Conservation (phyloP, 1,140 invertebrate species). For the Nasonia vitripennis region DNA sequence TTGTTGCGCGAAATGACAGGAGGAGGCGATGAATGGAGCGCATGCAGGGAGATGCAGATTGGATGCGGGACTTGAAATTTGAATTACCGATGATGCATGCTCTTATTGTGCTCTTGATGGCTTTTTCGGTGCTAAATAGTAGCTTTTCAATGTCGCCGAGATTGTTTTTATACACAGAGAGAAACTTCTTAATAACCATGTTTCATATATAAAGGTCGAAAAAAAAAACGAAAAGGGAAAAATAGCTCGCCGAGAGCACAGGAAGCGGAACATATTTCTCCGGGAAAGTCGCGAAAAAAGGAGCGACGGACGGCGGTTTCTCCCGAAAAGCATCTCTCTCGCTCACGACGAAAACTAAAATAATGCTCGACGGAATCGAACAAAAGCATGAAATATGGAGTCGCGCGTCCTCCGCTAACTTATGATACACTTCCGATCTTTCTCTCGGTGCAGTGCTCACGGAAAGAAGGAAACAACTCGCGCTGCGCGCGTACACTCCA, state of each 20-base stretch:
- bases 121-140: background rate
- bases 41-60: background rate
- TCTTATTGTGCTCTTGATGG: background rate
- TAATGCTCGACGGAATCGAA: conserved; percentile 75
- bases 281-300: conserved; percentile 53
- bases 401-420: conserved; percentile 67
- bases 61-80: conserved; percentile 28
- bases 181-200: too few relatives aligned
- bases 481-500: conserved; percentile 22
- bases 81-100: background rate
- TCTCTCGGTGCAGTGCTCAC: conserved; percentile 51
- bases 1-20: conserved; percentile 2
- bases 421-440: conserved; percentile 68
- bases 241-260: conserved; percentile 51
- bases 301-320: conserved; percentile 53
- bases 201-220: too few relatives aligned
- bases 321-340: conserved; percentile 68
- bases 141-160: background rate
- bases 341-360: conserved; percentile 70
- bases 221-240: too few relatives aligned
- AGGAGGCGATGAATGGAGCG: background rate
- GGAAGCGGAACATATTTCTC: conserved; percentile 72
- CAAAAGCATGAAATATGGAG: conserved; percentile 74
- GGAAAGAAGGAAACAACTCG: conserved; percentile 54
- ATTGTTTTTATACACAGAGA: too few relatives aligned